phyloP scores from a whole-genome alignment of 2,113 vertebrate genomes.

The Pedionomus torquatus region DNA sequence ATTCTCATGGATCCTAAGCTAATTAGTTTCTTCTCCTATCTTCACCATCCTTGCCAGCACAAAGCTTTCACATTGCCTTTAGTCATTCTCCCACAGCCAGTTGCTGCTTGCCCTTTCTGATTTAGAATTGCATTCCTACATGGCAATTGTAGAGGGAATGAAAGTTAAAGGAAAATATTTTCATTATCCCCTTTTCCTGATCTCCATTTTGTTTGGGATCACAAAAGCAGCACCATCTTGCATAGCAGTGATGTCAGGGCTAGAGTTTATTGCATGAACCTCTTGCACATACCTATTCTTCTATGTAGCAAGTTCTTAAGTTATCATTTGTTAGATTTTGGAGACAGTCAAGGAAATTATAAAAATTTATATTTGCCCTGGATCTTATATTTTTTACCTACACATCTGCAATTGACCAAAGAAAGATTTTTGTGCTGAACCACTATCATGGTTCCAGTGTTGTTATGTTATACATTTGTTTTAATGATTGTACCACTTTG shows the following conservation, averaged over 20 bases:
- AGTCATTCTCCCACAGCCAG: not conserved
- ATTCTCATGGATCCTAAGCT: not conserved
- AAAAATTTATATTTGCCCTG: not conserved
- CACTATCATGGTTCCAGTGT: not conserved
- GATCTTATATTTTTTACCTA: not conserved
- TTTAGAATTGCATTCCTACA: not conserved
- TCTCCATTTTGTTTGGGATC: not conserved
- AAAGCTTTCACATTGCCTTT: not conserved
- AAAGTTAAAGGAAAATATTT: not conserved
- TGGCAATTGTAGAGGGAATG: not conserved
- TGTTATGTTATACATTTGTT: not conserved
- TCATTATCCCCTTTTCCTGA: not conserved
- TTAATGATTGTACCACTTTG: not conserved
- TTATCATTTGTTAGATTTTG: not conserved
- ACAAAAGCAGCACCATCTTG: not conserved
- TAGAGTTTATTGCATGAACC: not conserved
- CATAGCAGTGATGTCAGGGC: not conserved
- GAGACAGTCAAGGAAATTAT: not conserved
- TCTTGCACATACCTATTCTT: not conserved
- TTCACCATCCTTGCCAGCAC: not conserved
- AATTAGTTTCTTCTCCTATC: not conserved
- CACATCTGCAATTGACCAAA: not conserved
- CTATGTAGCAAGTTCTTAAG: not conserved
- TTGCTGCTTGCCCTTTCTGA: not conserved
- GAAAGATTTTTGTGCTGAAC: not conserved